Evolutionary conservation across 2,113 vertebrate species (phyloP).

Genomic region (Hemichromis elongatus): DNA sequence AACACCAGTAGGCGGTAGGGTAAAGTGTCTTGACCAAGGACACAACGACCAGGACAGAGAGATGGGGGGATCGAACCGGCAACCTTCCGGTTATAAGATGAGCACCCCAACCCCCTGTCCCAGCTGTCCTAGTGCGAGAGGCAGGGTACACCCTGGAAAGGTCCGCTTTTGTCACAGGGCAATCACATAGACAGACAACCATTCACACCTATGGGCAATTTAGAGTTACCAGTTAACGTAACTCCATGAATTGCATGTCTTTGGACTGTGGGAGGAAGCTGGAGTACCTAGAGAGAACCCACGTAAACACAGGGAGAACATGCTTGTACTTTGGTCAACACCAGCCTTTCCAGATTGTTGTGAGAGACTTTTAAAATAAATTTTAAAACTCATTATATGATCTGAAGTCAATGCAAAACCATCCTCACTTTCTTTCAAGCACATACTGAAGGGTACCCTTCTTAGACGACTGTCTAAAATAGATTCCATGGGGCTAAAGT

Average conservation of each 20-base stretch:
- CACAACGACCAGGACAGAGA: too few species aligned
- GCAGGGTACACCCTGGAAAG: not conserved
- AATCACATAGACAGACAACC: not conserved
- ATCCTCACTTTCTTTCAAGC: not conserved
- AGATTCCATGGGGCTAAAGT: not conserved
- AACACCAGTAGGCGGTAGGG: too few species aligned
- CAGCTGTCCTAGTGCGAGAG: too few species aligned
- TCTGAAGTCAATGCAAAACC: not conserved
- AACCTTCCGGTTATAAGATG: too few species aligned
- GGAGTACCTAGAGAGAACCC: not conserved
- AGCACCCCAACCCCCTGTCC: too few species aligned
- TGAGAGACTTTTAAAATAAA: not conserved
- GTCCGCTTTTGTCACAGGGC: not conserved
- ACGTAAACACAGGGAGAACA: not conserved
- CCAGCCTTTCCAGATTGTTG: not conserved
- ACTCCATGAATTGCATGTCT: not conserved
- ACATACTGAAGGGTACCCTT: not conserved
- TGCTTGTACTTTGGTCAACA: not conserved
- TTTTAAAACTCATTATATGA: not conserved
- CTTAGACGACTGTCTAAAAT: too few species aligned
- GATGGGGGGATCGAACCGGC: too few species aligned
- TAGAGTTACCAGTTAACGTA: not conserved
- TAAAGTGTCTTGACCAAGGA: too few species aligned
- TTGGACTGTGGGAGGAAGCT: not conserved
- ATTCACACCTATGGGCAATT: not conserved